A percentile compares a stretch with the other conserved stretches of the same genome.
Conservation (phyloP, 2,113 vertebrate species). For the Indicator indicator region DNA sequence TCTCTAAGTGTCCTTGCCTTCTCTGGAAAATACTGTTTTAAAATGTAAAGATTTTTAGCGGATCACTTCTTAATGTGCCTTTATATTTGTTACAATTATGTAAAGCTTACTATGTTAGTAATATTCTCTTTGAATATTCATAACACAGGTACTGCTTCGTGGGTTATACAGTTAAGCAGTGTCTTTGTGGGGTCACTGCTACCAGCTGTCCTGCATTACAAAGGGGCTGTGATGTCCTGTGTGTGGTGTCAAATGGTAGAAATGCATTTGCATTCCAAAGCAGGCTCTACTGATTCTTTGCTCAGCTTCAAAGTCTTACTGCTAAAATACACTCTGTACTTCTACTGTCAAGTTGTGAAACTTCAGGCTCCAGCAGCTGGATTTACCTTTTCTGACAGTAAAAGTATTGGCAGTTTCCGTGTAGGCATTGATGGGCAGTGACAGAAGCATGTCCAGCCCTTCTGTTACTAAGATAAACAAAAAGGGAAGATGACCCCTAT, state of each 20-base stretch:
- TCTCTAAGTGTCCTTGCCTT: neutral
- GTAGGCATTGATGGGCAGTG: neutral
- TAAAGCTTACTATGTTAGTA: neutral
- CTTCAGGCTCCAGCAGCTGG: neutral
- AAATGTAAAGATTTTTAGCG: neutral
- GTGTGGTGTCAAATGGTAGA: neutral
- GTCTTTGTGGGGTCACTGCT: neutral
- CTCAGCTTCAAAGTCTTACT: neutral
- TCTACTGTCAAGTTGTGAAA: neutral
- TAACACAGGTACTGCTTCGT: neutral
- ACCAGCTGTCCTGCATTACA: neutral
- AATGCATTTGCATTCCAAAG: neutral
- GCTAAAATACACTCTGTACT: neutral
- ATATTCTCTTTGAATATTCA: neutral
- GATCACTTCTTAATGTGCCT: neutral
- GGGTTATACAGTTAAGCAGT: neutral
- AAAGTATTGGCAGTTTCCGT: neutral
- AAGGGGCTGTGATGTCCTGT: rapidly evolving
- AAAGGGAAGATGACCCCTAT: neutral
- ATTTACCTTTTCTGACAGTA: neutral
- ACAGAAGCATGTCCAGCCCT: neutral
- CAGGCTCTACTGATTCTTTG: neutral
- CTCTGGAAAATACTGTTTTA: neutral
- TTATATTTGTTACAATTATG: neutral
- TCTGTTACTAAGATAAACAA: neutral